phyloP scores from a whole-genome alignment of 1,140 invertebrate genomes.

The Pantala flavescens region DNA sequence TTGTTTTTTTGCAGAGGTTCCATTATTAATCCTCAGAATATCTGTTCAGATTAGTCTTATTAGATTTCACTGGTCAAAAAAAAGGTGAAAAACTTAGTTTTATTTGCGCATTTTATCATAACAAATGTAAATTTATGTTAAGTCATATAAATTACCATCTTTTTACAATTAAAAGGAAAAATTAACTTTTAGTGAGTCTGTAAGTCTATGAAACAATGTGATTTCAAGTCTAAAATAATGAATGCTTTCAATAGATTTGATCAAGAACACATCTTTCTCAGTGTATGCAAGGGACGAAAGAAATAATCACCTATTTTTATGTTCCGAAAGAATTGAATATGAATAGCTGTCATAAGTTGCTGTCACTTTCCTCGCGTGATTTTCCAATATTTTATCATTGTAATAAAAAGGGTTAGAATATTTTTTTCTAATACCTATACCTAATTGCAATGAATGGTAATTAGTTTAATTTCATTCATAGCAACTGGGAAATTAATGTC shows the following conservation, averaged over 20 bases:
- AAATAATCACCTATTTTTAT: not conserved
- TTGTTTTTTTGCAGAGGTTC: not conserved
- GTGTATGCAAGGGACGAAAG: not conserved
- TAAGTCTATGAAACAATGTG: conserved; percentile 1
- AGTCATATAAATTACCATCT: not conserved
- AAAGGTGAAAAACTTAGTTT: not conserved
- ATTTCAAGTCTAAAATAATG: not conserved
- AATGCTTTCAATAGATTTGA: not conserved
- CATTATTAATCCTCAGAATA: not conserved
- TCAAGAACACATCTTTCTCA: not conserved
- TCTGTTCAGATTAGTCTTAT: conserved; percentile 6
- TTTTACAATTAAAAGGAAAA: conserved; percentile 5
- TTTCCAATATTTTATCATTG: not conserved
- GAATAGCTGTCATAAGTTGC: not conserved
- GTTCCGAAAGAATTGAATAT: not conserved
- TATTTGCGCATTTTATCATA: conserved; percentile 3
- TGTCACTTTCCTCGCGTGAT: not conserved
- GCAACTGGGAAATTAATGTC: no score
- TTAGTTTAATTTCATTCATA: not conserved
- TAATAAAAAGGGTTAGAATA: not conserved
- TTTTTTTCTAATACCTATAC: not conserved
- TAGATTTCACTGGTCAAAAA: not conserved
- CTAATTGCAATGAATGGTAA: not conserved
- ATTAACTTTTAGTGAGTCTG: not conserved
- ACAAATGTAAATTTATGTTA: conserved; percentile 4